Evolutionary conservation across 1,140 invertebrate genomes (phyloP).

Genomic region (Neodiprion virginianus): DNA sequence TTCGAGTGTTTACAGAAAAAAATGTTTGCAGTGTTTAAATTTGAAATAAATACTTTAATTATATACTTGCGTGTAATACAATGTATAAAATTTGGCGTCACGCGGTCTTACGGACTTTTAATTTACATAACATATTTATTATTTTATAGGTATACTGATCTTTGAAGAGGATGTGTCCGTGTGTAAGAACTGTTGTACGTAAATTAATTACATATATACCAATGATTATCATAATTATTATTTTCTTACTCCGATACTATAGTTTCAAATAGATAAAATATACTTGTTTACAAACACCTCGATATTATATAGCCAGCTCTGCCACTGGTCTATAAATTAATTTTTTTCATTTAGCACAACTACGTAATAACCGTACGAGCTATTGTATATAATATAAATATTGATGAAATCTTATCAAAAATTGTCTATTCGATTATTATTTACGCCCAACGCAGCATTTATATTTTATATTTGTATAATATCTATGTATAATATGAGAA

Average conservation of each 20-base stretch:
- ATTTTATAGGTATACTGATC: background rate
- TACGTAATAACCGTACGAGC: background rate
- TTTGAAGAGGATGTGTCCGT: background rate
- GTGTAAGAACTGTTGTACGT: background rate
- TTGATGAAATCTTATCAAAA: background rate
- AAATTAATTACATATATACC: background rate
- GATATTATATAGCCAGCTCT: background rate
- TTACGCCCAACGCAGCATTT: background rate
- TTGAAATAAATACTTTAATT: background rate
- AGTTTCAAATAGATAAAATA: conserved; percentile 3
- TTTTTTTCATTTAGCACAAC: conserved; percentile 1
- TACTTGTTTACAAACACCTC: background rate
- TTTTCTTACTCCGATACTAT: background rate
- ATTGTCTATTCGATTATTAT: background rate
- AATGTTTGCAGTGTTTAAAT: background rate
- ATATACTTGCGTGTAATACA: background rate
- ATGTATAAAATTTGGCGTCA: conserved; percentile 7
- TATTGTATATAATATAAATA: background rate
- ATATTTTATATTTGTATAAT: background rate
- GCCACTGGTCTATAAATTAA: background rate
- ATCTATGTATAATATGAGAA: background rate
- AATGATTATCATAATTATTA: background rate
- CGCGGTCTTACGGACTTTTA: background rate
- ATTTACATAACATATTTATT: background rate
- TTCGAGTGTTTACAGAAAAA: background rate